Percentiles rank a stretch among this genome's conserved stretches.
These are phyloP conservation scores for Pilophorus perplexus DNA, from an alignment of 2,888 invertebrate species.

Conservation along the genomic window DNA sequence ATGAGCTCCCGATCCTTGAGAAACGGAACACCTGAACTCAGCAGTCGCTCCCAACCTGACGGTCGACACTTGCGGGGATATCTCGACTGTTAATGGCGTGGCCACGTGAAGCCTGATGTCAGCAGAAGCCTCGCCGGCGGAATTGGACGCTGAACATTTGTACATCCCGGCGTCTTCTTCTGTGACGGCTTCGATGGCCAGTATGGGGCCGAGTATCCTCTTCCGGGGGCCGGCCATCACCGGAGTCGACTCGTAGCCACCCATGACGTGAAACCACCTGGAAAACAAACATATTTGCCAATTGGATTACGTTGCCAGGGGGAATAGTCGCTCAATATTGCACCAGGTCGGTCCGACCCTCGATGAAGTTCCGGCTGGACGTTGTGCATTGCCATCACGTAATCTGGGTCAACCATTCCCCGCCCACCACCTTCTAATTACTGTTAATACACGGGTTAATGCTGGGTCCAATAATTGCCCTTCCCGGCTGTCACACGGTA, in stretches of 20 bases:
- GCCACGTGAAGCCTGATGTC: constrained; percentile 66
- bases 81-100: constrained; percentile 59
- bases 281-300: not conserved
- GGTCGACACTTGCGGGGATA: constrained; percentile 61
- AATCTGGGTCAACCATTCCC: constrained; percentile 4
- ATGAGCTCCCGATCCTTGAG: constrained; percentile 57
- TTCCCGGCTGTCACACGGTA: too few species aligned
- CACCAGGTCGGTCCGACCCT: too few species aligned
- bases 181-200: constrained; percentile 69
- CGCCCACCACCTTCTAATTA: constrained; percentile 4
- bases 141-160: constrained; percentile 67
- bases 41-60: constrained; percentile 74
- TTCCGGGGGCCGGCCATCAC: constrained; percentile 63
- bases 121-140: constrained; percentile 68
- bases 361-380: not conserved
- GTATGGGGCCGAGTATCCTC: constrained; percentile 65
- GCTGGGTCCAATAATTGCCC: constrained; percentile 1
- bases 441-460: constrained; percentile 20
- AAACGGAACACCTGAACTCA: constrained; percentile 65
- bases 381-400: not conserved
- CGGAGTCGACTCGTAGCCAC: constrained; percentile 63
- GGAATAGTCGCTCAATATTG: too few species aligned
- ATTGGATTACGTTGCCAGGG: not conserved
- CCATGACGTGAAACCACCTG: constrained; percentile 68
- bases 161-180: constrained; percentile 67